A percentile compares a stretch with the other conserved stretches of the same genome.
These are phyloP conservation scores for Hylia prasina DNA, from an alignment of 2,113 vertebrate genomes.

Conservation along the genomic window DNA sequence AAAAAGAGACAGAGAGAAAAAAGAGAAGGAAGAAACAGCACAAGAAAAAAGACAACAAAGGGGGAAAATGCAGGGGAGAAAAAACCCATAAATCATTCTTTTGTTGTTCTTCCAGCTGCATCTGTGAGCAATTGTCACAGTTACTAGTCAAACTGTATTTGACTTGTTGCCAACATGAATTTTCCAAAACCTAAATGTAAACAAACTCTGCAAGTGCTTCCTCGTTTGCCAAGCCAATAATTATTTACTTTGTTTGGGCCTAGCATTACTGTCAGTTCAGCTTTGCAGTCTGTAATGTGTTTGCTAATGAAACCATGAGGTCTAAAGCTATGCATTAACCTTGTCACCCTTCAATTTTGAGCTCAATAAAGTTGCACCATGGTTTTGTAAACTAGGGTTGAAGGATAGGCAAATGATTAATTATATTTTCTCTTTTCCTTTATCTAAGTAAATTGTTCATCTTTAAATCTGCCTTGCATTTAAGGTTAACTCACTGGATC, in stretches of 20 bases:
- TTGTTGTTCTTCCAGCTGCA: constrained; percentile 84
- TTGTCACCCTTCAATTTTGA: constrained; percentile 79
- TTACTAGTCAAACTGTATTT: constrained; percentile 81
- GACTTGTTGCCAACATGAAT: constrained; percentile 80
- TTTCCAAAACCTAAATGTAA: constrained; percentile 82
- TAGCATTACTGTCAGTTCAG: constrained; percentile 80
- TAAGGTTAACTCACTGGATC: constrained; percentile 68
- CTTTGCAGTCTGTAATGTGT: constrained; percentile 79
- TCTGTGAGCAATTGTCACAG: constrained; percentile 86
- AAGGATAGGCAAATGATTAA: constrained; percentile 77
- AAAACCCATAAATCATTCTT: constrained; percentile 74
- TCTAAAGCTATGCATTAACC: constrained; percentile 82
- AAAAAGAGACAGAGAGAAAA: neutral
- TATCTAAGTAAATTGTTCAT: constrained; percentile 77
- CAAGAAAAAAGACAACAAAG: constrained; percentile 70
- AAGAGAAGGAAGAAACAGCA: constrained; percentile 6
- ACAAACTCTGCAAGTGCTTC: constrained; percentile 81
- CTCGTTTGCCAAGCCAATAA: constrained; percentile 79
- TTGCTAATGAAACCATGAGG: constrained; percentile 82
- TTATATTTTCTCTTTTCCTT: constrained; percentile 75
- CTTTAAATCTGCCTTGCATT: constrained; percentile 73
- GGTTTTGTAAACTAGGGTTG: constrained; percentile 79
- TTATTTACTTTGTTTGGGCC: constrained; percentile 83
- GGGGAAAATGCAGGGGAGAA: constrained; percentile 68
- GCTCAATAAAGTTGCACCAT: constrained; percentile 78